A percentile compares a stretch with the other conserved stretches of the same genome.
Evolutionary conservation across 53 echinoderm and acorn worm species (phyloP).

Genomic region (Astropecten irregularis): DNA sequence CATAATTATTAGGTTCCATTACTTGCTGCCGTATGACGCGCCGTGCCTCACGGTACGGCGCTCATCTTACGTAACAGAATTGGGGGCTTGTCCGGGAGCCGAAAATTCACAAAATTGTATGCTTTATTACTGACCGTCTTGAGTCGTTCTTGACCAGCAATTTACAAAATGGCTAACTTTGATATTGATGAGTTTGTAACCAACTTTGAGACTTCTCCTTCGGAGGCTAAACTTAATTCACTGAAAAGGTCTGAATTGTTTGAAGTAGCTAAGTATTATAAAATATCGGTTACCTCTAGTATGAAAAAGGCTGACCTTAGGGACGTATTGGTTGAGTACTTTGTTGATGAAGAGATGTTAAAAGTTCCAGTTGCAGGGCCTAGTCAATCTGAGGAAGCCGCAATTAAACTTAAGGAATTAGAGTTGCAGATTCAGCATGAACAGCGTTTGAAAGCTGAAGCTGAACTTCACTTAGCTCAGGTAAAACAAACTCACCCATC

Average conservation of each 20-base stretch:
- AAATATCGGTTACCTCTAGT: background rate
- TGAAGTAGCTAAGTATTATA: slow-evolving; percentile 21
- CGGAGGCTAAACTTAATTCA: no score
- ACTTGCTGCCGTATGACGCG: no score
- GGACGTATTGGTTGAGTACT: background rate
- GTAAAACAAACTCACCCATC: background rate
- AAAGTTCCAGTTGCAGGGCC: background rate
- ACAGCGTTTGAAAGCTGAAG: background rate
- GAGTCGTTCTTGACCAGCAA: no score
- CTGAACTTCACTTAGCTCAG: background rate
- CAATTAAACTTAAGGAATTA: background rate
- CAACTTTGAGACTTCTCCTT: no score
- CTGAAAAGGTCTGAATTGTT: slow-evolving; percentile 26
- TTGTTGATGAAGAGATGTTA: background rate
- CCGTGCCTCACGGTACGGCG: no score
- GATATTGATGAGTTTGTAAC: no score
- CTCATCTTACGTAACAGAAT: no score
- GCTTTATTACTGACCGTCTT: no score
- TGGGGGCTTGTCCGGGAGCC: no score
- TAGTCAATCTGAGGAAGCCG: background rate
- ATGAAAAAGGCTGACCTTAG: slow-evolving; percentile 25
- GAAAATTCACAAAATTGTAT: no score
- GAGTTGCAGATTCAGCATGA: slow-evolving; percentile 18
- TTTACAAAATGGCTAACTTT: no score
- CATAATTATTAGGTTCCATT: no score